Percentiles rank a stretch among this genome's conserved stretches.
Conservation (phyloP, 2,797 vertebrate genomes). For the Lacerta viridis region DNA sequence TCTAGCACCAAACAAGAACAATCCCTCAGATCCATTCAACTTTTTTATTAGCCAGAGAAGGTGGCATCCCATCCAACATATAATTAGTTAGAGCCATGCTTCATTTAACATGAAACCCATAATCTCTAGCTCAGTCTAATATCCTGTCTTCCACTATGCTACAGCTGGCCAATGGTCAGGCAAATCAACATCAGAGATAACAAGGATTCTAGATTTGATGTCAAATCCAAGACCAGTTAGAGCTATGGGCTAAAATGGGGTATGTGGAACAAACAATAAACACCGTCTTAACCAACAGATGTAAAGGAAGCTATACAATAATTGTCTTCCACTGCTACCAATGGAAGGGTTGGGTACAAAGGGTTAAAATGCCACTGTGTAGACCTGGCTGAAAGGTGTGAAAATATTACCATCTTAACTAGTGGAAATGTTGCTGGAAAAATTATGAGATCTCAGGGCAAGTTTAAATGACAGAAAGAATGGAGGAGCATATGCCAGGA, state of each 20-base stretch:
- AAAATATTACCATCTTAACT: slow-evolving; percentile 1
- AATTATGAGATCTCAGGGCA: neutral
- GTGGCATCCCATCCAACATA: neutral
- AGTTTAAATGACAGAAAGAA: neutral
- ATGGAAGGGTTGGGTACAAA: neutral
- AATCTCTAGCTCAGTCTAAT: neutral
- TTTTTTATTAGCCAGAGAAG: neutral
- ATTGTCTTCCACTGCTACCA: neutral
- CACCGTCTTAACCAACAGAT: neutral
- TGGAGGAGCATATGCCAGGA: neutral
- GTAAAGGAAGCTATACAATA: neutral
- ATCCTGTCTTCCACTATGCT: neutral
- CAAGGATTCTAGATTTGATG: neutral
- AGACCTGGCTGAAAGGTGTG: neutral
- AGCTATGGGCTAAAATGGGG: neutral
- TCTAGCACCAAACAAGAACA: neutral
- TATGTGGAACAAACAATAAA: neutral
- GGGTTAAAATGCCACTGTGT: neutral
- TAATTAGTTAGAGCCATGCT: neutral
- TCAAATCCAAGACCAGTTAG: neutral
- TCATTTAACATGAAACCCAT: neutral
- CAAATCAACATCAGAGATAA: neutral
- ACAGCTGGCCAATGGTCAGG: neutral
- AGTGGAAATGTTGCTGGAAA: neutral
- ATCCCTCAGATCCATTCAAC: neutral